Percentiles rank a stretch among this genome's conserved stretches.
Evolutionary conservation across 1,140 invertebrate genomes (phyloP).

Genomic region (Achatina immaculata): DNA sequence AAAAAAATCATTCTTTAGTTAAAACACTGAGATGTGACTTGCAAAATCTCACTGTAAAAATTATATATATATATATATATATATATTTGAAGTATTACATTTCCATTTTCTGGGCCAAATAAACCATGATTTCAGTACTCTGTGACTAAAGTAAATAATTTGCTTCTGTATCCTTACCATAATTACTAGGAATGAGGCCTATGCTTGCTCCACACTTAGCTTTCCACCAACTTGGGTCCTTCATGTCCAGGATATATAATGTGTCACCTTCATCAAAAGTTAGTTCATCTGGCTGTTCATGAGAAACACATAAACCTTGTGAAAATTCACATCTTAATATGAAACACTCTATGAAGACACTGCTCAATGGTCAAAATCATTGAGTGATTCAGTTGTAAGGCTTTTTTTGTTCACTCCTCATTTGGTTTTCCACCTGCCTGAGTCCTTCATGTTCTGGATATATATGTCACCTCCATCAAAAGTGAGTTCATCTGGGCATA

Average conservation of each 20-base stretch:
- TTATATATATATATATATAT: no score
- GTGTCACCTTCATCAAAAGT: conserved; percentile 80
- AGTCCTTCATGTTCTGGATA: conserved; percentile 74
- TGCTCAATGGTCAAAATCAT: no score
- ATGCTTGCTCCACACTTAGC: conserved; percentile 76
- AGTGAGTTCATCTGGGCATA: conserved; percentile 73
- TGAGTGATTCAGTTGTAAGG: no score
- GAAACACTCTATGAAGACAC: no score
- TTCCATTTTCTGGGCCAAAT: no score
- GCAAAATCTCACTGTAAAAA: no score
- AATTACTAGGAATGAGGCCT: conserved; percentile 79
- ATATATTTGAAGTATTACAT: no score
- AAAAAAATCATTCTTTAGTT: no score
- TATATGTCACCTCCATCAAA: conserved; percentile 82
- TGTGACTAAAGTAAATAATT: no score
- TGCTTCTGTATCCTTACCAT: conserved; percentile 75
- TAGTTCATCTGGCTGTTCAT: conserved; percentile 72
- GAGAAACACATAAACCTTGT: conserved; percentile 8
- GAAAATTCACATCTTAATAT: not conserved
- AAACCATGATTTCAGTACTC: no score
- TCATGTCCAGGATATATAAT: conserved; percentile 77
- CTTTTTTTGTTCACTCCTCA: conserved; percentile 75
- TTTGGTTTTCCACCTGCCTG: conserved; percentile 77
- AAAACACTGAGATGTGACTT: no score
- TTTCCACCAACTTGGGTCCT: conserved; percentile 75